Evolutionary conservation across 2,888 invertebrate genomes (phyloP).

Genomic region (Perizoma flavofasciatum): DNA sequence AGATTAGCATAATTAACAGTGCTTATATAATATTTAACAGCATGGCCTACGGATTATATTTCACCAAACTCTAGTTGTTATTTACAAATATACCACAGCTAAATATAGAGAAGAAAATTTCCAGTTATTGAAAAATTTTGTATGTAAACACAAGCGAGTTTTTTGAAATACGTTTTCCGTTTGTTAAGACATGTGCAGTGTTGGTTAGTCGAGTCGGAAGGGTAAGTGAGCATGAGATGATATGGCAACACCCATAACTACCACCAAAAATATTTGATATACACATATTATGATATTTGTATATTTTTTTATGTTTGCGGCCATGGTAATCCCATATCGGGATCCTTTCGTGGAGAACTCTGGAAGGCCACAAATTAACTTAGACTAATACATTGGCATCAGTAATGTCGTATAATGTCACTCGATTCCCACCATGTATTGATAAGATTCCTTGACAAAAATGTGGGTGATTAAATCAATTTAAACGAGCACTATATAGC

Average conservation of each 20-base stretch:
- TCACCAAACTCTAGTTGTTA: conserved; percentile 41
- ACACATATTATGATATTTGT: conserved; percentile 62
- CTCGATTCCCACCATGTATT: conserved; percentile 53
- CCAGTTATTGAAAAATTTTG: conserved; percentile 35
- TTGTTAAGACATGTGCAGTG: conserved; percentile 80
- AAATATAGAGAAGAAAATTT: conserved; percentile 10
- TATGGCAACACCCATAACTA: conserved; percentile 75
- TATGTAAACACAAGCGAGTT: conserved; percentile 44
- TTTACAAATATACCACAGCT: conserved; percentile 27
- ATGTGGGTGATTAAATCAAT: conserved; percentile 38
- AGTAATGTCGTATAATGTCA: conserved; percentile 49
- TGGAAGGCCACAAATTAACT: conserved; percentile 77
- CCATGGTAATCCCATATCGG: conserved; percentile 52
- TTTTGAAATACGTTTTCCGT: conserved; percentile 54
- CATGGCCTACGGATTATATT: conserved; percentile 66
- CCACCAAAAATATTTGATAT: conserved; percentile 77
- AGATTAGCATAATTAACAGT: conserved; percentile 74
- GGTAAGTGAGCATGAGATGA: conserved; percentile 79
- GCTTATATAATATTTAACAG: conserved; percentile 72
- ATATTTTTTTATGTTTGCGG: conserved; percentile 58
- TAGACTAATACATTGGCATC: conserved; percentile 46
- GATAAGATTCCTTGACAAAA: conserved; percentile 68
- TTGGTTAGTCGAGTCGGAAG: conserved; percentile 77
- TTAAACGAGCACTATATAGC: conserved; percentile 30
- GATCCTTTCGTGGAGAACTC: conserved; percentile 80